Percentiles rank a stretch among this genome's conserved stretches.
Evolutionary conservation across 2,113 vertebrate genomes (phyloP).

Genomic region (Tupaia tana): DNA sequence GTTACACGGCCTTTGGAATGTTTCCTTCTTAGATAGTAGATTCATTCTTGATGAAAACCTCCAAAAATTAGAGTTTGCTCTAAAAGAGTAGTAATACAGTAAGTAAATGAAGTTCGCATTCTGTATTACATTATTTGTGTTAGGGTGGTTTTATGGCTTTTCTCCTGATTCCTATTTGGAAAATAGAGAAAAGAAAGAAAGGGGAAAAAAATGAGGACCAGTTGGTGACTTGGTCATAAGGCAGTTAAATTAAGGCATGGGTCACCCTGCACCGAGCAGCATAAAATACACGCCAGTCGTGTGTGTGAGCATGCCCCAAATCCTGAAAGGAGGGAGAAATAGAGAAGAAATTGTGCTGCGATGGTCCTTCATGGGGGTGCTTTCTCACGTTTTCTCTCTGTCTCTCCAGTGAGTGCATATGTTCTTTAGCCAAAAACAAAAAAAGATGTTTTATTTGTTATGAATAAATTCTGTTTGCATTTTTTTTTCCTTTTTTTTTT

Average conservation of each 20-base stretch:
- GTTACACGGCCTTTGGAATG: conserved; percentile 58
- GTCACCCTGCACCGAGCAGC: too few species aligned
- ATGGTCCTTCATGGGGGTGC: too few species aligned
- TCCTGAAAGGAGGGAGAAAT: too few species aligned
- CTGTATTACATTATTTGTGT: background rate
- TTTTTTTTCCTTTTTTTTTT: background rate
- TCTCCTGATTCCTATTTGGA: conserved; percentile 40
- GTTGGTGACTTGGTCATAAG: too few species aligned
- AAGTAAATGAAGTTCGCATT: background rate
- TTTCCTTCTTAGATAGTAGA: conserved; percentile 35
- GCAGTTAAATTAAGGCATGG: too few species aligned
- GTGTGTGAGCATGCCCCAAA: too few species aligned
- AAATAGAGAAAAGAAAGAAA: conserved; percentile 14
- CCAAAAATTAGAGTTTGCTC: conserved; percentile 37
- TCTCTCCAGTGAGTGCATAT: too few species aligned
- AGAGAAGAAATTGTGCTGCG: too few species aligned
- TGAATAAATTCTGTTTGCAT: conserved; percentile 16
- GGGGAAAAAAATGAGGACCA: too few species aligned
- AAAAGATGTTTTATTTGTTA: background rate
- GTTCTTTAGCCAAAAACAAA: too few species aligned
- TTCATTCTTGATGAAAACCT: background rate
- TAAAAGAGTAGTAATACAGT: background rate
- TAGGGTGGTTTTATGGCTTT: background rate
- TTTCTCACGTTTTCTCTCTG: too few species aligned
- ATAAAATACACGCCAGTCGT: too few species aligned